Conservation (phyloP, 2,888 invertebrate species). For the Sepioteuthis lessoniana region DNA sequence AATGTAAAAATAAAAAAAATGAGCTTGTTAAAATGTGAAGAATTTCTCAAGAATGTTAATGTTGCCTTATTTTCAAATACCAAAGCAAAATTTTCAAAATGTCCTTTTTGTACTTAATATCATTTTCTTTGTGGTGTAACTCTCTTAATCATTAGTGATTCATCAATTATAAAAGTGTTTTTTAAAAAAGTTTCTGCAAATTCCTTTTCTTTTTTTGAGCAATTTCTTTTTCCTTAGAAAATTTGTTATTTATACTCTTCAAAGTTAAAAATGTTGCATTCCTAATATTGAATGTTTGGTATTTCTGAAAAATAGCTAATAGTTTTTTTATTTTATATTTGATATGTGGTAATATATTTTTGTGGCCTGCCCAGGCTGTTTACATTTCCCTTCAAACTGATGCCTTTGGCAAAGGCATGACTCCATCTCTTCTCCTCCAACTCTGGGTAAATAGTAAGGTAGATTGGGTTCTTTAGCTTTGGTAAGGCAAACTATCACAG, state of each 20-base stretch:
- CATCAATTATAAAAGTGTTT: neutral
- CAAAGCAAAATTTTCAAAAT: neutral
- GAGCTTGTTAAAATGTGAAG: neutral
- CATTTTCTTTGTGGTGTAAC: neutral
- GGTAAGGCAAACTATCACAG: too few species aligned
- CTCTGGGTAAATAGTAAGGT: too few species aligned
- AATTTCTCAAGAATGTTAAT: neutral
- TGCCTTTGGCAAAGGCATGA: too few species aligned
- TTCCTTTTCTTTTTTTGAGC: neutral
- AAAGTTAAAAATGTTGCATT: neutral
- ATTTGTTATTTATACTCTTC: neutral
- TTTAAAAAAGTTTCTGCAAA: neutral
- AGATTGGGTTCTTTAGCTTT: too few species aligned
- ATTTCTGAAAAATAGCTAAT: neutral
- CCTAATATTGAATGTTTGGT: neutral
- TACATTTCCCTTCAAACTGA: too few species aligned
- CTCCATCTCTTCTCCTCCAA: too few species aligned
- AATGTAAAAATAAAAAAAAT: neutral
- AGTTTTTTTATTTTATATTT: too few species aligned
- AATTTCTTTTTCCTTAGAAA: neutral
- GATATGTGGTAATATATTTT: too few species aligned
- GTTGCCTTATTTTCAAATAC: neutral
- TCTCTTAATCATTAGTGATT: neutral
- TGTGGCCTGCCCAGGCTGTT: too few species aligned
- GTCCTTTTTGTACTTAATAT: neutral